phyloP scores from a whole-genome alignment of 1,140 invertebrate genomes.

The Muscidifurax raptorellus region DNA sequence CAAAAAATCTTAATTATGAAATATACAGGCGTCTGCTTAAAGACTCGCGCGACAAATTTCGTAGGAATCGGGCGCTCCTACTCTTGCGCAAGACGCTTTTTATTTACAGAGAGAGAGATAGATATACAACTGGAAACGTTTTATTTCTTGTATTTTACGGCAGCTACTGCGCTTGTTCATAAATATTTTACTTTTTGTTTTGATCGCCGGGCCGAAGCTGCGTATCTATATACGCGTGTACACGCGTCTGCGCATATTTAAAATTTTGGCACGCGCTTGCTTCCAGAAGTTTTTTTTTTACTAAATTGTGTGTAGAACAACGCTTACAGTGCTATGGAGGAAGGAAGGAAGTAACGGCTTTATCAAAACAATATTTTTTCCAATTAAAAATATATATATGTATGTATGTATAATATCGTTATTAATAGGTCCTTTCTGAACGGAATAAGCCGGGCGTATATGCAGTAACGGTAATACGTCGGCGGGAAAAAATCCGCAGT shows the following conservation, averaged over 20 bases:
- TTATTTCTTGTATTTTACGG: slow-evolving; percentile 14
- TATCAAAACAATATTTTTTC: slow-evolving; percentile 16
- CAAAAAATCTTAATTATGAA: slow-evolving; percentile 66
- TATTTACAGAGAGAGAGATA: slow-evolving; percentile 44
- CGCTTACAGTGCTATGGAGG: slow-evolving; percentile 3
- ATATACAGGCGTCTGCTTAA: slow-evolving; percentile 66
- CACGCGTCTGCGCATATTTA: slow-evolving; percentile 46
- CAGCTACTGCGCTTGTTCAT: slow-evolving; percentile 35
- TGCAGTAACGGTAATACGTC: background rate
- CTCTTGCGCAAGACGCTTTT: slow-evolving; percentile 24
- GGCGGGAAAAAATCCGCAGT: background rate
- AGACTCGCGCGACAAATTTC: slow-evolving; percentile 61
- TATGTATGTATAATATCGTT: background rate
- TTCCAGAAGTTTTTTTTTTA: slow-evolving; percentile 23
- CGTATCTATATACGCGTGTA: background rate
- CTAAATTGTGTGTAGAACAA: background rate
- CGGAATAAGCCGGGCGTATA: background rate
- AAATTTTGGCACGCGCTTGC: slow-evolving; percentile 64
- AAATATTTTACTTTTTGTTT: slow-evolving; percentile 22
- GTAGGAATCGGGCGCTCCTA: slow-evolving; percentile 63
- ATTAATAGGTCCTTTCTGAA: background rate
- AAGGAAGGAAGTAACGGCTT: slow-evolving; percentile 20
- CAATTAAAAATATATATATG: slow-evolving; percentile 19
- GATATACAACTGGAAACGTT: slow-evolving; percentile 57
- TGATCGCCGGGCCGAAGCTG: slow-evolving; percentile 4